Evolutionary conservation across 2,113 vertebrate species (phyloP).

Genomic region (Lathamus discolor): DNA sequence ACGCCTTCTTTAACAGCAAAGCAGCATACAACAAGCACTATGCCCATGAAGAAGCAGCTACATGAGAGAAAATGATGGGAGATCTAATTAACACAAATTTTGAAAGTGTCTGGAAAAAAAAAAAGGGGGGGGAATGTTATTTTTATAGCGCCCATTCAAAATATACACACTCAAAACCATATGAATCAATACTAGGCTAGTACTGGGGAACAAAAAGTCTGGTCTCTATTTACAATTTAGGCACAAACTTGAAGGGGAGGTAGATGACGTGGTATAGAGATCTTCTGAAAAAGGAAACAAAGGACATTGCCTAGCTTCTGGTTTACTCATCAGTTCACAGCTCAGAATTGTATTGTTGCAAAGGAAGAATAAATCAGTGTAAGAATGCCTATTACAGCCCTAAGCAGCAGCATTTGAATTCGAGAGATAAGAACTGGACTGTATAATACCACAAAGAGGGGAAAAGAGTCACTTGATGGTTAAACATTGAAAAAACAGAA

Average conservation of each 20-base stretch:
- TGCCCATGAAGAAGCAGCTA: not conserved
- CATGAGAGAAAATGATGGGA: not conserved
- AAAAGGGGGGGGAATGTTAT: rapidly evolving
- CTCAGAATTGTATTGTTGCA: not conserved
- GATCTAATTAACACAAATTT: not conserved
- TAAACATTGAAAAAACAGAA: not conserved
- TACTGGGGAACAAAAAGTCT: not conserved
- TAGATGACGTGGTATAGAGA: not conserved
- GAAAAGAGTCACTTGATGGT: not conserved
- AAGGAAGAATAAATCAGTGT: not conserved
- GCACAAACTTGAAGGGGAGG: not conserved
- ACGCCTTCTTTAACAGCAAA: not conserved
- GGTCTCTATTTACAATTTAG: not conserved
- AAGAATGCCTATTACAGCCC: not conserved
- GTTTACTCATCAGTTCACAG: not conserved
- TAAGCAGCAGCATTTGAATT: not conserved
- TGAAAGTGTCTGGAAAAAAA: not conserved
- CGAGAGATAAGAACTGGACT: not conserved
- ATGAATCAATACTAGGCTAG: not conserved
- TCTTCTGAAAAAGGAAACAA: not conserved
- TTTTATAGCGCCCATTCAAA: not conserved
- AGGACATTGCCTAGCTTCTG: not conserved
- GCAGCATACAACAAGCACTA: not conserved
- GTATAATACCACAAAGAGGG: not conserved
- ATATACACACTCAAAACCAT: not conserved